Conservation (phyloP, 2,888 invertebrate genomes). For the Limnephilus rhombicus region DNA sequence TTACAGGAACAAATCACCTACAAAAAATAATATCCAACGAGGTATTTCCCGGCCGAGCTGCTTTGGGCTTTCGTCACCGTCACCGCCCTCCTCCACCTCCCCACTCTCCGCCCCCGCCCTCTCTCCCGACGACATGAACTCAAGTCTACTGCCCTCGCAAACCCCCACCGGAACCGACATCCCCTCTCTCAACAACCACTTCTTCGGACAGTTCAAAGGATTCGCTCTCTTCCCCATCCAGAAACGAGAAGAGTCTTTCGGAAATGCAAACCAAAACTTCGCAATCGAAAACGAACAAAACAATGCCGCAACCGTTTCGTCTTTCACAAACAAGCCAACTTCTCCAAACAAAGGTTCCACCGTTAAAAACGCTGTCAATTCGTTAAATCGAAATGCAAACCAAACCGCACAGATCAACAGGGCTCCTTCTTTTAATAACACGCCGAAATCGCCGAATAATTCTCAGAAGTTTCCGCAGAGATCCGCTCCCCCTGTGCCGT, state of each 20-base stretch:
- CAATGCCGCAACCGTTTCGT: slow-evolving; percentile 66
- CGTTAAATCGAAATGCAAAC: slow-evolving; percentile 62
- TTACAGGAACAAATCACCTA: slow-evolving; percentile 70
- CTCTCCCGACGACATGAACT: slow-evolving; percentile 85
- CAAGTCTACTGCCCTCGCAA: slow-evolving; percentile 79
- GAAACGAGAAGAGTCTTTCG: slow-evolving; percentile 69
- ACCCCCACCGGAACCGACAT: slow-evolving; percentile 75
- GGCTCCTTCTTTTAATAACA: slow-evolving; percentile 68
- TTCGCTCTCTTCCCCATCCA: slow-evolving; percentile 86
- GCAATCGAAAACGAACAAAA: slow-evolving; percentile 58
- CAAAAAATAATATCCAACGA: slow-evolving; percentile 74
- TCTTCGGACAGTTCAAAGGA: slow-evolving; percentile 93
- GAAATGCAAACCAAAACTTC: slow-evolving; percentile 61
- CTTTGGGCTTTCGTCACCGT: slow-evolving; percentile 73
- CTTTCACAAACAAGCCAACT: slow-evolving; percentile 59
- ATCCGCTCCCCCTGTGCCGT: slow-evolving; percentile 82
- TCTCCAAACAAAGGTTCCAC: slow-evolving; percentile 25
- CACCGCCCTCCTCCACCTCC: slow-evolving; percentile 70
- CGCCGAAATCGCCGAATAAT: slow-evolving; percentile 70
- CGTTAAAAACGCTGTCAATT: slow-evolving; percentile 59
- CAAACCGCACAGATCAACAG: slow-evolving; percentile 67
- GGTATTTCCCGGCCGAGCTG: slow-evolving; percentile 75
- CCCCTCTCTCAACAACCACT: slow-evolving; percentile 76
- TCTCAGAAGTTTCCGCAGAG: slow-evolving; percentile 76
- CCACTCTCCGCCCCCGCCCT: slow-evolving; percentile 69